Evolutionary conservation across 2,888 invertebrate genomes (phyloP).

Genomic region (Cybosia mesomella): DNA sequence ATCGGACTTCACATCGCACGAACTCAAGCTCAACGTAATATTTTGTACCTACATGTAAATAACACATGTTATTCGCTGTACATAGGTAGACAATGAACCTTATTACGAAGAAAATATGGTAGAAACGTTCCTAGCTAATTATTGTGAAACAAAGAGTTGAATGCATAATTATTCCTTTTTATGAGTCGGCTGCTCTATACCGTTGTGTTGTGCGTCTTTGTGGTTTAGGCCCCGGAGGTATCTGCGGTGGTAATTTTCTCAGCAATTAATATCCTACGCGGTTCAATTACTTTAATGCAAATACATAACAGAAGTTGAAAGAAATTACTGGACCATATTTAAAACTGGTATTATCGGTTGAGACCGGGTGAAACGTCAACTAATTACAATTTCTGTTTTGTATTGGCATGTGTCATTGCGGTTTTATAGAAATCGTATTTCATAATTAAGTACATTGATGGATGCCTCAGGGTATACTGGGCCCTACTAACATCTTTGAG

Average conservation of each 20-base stretch:
- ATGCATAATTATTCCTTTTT: slow-evolving; percentile 78
- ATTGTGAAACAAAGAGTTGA: slow-evolving; percentile 69
- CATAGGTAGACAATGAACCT: slow-evolving; percentile 57
- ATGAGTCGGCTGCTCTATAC: slow-evolving; percentile 64
- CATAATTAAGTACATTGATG: slow-evolving; percentile 10
- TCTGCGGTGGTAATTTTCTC: slow-evolving; percentile 77
- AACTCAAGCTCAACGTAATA: no score
- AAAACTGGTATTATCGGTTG: slow-evolving; percentile 63
- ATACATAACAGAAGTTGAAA: slow-evolving; percentile 74
- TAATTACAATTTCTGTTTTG: slow-evolving; percentile 67
- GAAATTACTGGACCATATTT: slow-evolving; percentile 71
- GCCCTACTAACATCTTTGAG: neutral
- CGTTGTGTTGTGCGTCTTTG: slow-evolving; percentile 65
- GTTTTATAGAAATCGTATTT: slow-evolving; percentile 50
- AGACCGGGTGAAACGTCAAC: slow-evolving; percentile 65
- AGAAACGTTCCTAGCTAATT: slow-evolving; percentile 70
- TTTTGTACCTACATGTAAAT: no score
- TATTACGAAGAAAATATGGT: slow-evolving; percentile 64
- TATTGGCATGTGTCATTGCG: slow-evolving; percentile 71
- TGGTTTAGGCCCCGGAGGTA: slow-evolving; percentile 76
- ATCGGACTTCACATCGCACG: neutral
- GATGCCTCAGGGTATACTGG: neutral
- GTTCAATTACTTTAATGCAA: slow-evolving; percentile 80
- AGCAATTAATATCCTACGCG: slow-evolving; percentile 80
- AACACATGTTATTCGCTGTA: neutral